Evolutionary conservation across 23 tunicate genomes (phyloP), one percentile per base, ranked within the genome.

Genomic region (Styela clava): DNA sequence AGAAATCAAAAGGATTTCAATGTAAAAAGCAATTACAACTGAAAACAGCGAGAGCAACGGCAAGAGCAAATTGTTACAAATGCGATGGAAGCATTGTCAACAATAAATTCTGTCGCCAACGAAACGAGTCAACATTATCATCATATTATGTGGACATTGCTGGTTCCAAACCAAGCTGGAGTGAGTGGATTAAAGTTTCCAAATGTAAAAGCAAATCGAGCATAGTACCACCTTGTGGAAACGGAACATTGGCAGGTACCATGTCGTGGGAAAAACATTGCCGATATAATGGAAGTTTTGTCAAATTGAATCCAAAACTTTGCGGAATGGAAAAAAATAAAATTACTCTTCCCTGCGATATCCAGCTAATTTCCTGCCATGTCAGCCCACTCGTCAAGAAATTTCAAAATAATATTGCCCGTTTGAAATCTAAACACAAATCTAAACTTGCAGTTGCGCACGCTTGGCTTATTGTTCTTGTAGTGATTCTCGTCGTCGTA

Each of bases 241-340:
- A 65, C 16, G 31, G 71, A 26, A 71, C 12, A 2, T 16, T 3
- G 35, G 29, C 35, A 21, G 77, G 77, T 18, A 71, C 32, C 5
- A 71, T 71, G 77, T 28, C 77, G 7, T 71, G 35, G 35, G 34
- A 71, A 71, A 33, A 34, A 21, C 34, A 26, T 71, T 71, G 77
- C 16, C 32, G 77, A 27, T 71, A 71, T 32, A 27, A 5, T 34
- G 37, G 37, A 21, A 33, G 34, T 29, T 2, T 22, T 32, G 35
- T 29, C 3, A 22, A 27, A 7, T 30, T 71, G 37, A 34, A 71
- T 30, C 77, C 77, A 30, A 31, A 32, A 31, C 29, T 19, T 34
- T 71, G 77, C 29, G 35, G 35, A 32, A 21, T 18, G 29, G 24
- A 31, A 3, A 5, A 44, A 44, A 44, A 44, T 44, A 44, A 44